A percentile compares a stretch with the other conserved stretches of the same genome.
Evolutionary conservation across 2,888 invertebrate species (phyloP).

Genomic region (Drosophila nr. perissopoda): DNA sequence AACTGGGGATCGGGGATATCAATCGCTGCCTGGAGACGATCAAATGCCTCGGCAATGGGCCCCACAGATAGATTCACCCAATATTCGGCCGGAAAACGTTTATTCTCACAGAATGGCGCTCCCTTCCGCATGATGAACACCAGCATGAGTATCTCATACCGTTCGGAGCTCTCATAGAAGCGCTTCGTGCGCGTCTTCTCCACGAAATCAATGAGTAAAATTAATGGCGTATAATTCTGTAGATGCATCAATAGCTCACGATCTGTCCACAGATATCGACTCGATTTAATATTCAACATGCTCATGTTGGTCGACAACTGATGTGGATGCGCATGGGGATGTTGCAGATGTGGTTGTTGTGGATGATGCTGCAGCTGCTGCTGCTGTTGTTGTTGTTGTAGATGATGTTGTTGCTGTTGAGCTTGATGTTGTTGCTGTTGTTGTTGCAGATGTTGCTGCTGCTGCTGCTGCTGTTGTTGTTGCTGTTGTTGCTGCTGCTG

Average conservation of each 20-base stretch:
- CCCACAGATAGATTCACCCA: conserved; percentile 82
- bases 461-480: conserved; percentile 30
- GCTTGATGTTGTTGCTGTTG: conserved; percentile 27
- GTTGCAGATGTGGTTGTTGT: conserved; percentile 45
- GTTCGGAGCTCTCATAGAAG: conserved; percentile 81
- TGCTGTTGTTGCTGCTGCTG: conserved; percentile 10
- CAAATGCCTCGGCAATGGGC: conserved; percentile 78
- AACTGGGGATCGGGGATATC: conserved; percentile 81
- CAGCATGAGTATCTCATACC: conserved; percentile 81
- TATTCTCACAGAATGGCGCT: conserved; percentile 82
- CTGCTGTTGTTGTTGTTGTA: conserved; percentile 25
- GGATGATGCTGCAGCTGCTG: conserved; percentile 33
- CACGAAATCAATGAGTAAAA: conserved; percentile 80
- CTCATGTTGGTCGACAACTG: conserved; percentile 63
- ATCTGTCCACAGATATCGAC: conserved; percentile 78
- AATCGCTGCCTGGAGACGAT: conserved; percentile 76
- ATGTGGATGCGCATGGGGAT: conserved; percentile 37
- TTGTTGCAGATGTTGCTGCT: conserved; percentile 8
- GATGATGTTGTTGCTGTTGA: conserved; percentile 42
- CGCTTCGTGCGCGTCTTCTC: conserved; percentile 82
- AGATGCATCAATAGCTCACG: conserved; percentile 80
- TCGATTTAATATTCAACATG: conserved; percentile 57
- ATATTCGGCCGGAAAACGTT: conserved; percentile 82
- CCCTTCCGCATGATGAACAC: conserved; percentile 80
- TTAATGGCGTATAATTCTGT: conserved; percentile 80